A percentile compares a stretch with the other conserved stretches of the same genome.
Conservation (phyloP, 35 echinoderm and acorn worm genomes). For the Apostichopus californicus region DNA sequence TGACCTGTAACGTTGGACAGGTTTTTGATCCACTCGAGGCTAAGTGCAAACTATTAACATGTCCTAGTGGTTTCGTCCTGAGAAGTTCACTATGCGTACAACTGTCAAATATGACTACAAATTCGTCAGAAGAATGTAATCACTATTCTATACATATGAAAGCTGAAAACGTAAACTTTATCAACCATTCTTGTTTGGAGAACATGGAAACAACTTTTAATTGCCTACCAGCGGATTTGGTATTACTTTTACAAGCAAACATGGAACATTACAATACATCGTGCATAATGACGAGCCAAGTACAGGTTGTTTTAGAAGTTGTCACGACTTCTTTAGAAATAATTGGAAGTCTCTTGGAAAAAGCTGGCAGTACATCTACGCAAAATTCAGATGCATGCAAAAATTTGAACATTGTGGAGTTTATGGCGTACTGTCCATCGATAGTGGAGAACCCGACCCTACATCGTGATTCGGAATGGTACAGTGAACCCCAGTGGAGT, state of each 20-base stretch:
- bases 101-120: background rate
- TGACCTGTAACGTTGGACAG: background rate
- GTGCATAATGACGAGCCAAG: too few relatives aligned
- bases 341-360: too few relatives aligned
- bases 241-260: background rate
- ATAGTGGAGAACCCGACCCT: background rate
- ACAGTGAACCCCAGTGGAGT: background rate
- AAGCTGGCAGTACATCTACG: background rate
- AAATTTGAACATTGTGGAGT: background rate
- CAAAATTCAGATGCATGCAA: background rate
- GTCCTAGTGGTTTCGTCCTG: background rate
- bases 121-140: background rate
- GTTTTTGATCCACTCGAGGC: slow-evolving; percentile 11
- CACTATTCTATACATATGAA: background rate
- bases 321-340: too few relatives aligned
- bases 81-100: background rate
- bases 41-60: background rate
- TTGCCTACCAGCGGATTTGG: background rate
- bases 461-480: background rate
- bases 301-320: too few relatives aligned
- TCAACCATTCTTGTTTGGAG: background rate
- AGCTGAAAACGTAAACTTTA: background rate
- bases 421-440: background rate
- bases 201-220: background rate
- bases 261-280: background rate